phyloP scores from a whole-genome alignment of 2,113 vertebrate species.

The Empidonax traillii region DNA sequence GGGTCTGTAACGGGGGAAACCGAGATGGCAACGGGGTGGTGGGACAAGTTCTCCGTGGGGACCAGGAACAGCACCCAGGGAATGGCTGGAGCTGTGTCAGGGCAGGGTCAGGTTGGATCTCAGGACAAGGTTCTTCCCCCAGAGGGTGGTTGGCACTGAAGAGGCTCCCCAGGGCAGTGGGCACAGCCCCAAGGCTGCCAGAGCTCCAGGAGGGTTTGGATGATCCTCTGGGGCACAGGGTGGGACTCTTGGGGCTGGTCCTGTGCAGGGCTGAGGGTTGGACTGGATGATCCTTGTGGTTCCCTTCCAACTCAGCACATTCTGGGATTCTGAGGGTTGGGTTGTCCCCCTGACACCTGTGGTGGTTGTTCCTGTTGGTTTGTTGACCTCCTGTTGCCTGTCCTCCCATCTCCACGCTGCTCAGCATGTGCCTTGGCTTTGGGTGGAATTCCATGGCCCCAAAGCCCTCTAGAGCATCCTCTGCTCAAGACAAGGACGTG shows the following conservation, averaged over 20 bases:
- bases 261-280: background rate
- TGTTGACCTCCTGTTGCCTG: background rate
- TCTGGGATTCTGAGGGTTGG: background rate
- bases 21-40: accelerated
- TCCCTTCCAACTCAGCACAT: background rate
- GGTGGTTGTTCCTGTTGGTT: too few relatives aligned
- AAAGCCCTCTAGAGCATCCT: background rate
- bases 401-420: background rate
- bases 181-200: background rate
- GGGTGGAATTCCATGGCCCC: accelerated
- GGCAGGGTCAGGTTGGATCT: background rate
- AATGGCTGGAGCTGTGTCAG: background rate
- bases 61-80: background rate
- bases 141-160: background rate
- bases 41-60: background rate
- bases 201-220: background rate
- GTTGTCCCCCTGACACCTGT: accelerated
- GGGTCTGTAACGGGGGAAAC: accelerated
- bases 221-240: background rate
- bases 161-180: background rate
- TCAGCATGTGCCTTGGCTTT: accelerated
- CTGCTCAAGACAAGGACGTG: background rate
- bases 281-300: background rate
- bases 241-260: background rate
- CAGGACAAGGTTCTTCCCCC: background rate